Conservation (phyloP, 2,888 invertebrate genomes). For the Ormyrus pomaceus region DNA sequence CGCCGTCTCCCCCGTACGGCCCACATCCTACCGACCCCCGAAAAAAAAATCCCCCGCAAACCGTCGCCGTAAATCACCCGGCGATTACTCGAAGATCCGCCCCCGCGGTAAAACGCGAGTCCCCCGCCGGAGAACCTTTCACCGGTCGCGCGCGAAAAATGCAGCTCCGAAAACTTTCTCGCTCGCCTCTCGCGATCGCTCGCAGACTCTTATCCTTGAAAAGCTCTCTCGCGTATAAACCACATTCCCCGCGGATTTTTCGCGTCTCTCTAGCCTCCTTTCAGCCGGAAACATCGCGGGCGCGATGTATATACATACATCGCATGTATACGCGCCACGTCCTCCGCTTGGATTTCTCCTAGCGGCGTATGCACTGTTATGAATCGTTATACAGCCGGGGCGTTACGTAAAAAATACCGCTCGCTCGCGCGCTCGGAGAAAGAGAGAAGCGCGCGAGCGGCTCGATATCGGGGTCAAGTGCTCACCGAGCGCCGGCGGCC, state of each 20-base stretch:
- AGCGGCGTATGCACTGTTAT: constrained; percentile 7
- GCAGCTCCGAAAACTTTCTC: too few relatives aligned
- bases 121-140: neutral
- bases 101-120: neutral
- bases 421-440: constrained; percentile 11
- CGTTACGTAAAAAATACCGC: constrained; percentile 54
- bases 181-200: too few relatives aligned
- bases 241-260: neutral
- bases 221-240: too few relatives aligned
- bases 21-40: neutral
- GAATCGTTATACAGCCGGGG: constrained; percentile 36
- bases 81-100: neutral
- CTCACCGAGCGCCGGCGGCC: constrained; percentile 58
- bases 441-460: constrained; percentile 11
- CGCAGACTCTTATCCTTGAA: too few relatives aligned
- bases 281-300: constrained; percentile 30
- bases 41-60: too few relatives aligned
- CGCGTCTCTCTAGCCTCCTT: constrained; percentile 32
- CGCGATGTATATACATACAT: neutral
- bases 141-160: neutral
- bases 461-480: constrained; percentile 69
- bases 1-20: too few relatives aligned
- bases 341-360: constrained; percentile 16
- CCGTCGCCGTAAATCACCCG: too few relatives aligned
- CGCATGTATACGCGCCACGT: neutral